Conservation (phyloP, 1,140 invertebrate species). For the Vollenhovia emeryi region DNA sequence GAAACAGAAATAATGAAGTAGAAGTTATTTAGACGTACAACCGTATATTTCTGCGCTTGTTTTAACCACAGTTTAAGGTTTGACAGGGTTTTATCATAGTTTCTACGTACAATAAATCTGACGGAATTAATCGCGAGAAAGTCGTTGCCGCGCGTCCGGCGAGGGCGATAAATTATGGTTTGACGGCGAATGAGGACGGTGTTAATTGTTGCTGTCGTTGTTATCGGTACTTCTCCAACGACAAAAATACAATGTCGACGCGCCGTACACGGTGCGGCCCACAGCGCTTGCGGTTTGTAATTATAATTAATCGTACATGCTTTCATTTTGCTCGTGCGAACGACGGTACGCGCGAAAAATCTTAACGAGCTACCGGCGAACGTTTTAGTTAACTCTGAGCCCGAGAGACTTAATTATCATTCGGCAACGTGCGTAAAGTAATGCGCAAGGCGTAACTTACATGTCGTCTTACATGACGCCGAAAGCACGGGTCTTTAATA, state of each 20-base stretch:
- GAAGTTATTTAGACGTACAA: background rate
- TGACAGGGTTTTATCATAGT: background rate
- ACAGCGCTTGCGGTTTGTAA: conserved; percentile 29
- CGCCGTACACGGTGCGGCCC: background rate
- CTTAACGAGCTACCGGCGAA: conserved; percentile 40
- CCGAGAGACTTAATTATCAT: conserved; percentile 40
- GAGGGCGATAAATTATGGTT: conserved; percentile 63
- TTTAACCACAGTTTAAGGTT: background rate
- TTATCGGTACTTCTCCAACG: conserved; percentile 12
- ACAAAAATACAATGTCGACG: conserved; percentile 30
- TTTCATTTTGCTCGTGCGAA: conserved; percentile 26
- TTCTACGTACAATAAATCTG: background rate
- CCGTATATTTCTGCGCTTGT: background rate
- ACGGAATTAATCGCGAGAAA: conserved; percentile 65
- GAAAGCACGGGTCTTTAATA: background rate
- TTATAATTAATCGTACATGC: conserved; percentile 51
- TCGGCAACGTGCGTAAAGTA: conserved; percentile 8
- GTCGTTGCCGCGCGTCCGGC: conserved; percentile 15
- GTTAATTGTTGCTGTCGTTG: conserved; percentile 37
- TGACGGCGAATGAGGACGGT: background rate
- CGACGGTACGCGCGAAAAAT: conserved; percentile 47
- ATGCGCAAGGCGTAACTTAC: background rate
- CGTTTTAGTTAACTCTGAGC: conserved; percentile 30
- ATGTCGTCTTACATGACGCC: background rate
- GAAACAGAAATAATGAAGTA: background rate